Evolutionary conservation across 2,797 vertebrate species (phyloP), one percentile per base, ranked within the genome.

Genomic region (Petrocephalus schoutedeni): DNA sequence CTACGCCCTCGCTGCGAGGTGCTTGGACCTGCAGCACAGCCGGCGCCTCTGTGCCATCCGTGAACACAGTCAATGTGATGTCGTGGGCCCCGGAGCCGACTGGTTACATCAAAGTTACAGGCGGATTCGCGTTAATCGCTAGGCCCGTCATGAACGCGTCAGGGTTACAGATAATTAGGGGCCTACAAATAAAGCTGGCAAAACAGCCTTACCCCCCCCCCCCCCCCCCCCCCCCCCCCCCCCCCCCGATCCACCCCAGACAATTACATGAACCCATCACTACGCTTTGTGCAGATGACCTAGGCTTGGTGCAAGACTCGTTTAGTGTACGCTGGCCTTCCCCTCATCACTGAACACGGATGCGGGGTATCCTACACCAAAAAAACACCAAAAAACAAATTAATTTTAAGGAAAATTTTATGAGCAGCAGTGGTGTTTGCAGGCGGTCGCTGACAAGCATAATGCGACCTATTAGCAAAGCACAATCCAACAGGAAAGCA

Each of bases 11-110:
- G 98, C 95, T 92, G 95, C 97, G 97, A 98, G 96, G 96, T 98
- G 97, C 98, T 99, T 98, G 99, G 97, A 98, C 98, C 98, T 98
- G 97, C 98, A 98, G 96, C 97, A 98, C 98, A 98, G 97, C 98
- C 97, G 98, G 99, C 97, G 99, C 96, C 96, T 97, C 97, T 99
- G 98, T 95, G 95, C 96, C 94, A 94, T 96, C 95, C 95, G 95
- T 95, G 96, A 97, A 97, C 96, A 96, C 96, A 96, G 96, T 97
- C 97, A 97, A 97, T 97, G 95, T 96, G 94, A 94, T 97, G 98
- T 98, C 98, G 97, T 97, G 95, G 96, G 95, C 98, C 95, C 54
- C 45, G 21, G 14, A 54, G 54, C 51, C 56, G 9, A 83, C n/a
- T 45, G 10, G 9, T n/a, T 23, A 54, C 80, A 97, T 96, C 95